Evolutionary conservation across 1,140 invertebrate species (phyloP), one percentile per base, ranked within the genome.

Genomic region (Latrodectus geometricus): DNA sequence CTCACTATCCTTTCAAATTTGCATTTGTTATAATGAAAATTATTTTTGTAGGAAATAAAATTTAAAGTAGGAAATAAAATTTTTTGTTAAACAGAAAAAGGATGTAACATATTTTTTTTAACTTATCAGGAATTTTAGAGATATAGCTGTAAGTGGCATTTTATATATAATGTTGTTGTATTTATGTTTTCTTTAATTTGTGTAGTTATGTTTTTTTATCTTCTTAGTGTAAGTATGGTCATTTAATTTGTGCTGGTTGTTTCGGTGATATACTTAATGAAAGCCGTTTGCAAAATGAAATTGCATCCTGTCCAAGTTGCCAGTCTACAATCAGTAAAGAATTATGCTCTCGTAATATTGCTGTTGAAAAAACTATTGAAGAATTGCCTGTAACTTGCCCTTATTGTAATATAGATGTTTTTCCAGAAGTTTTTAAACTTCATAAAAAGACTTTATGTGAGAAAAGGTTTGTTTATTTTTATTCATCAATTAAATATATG

Each of bases 181-280:
- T 61, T 4, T 61, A 14, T 61, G 11, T 14, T 17, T 3, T 4
- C 8, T 17, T 4, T 17, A 61, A 61, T 74, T 5, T 74, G 7
- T 17, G 20, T 74, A n/a, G 15, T 74, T 12, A 74, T 74, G 17
- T 35, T 14, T 69, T 69, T 61, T n/a, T n/a, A n/a, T 7, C 7
- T n/a, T 70, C 70, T 56, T 94, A 98, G 97, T 99, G 97, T 92
- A 95, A 94, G 90, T 98, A 98, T 94, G 97, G 97, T 89, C 97
- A 99, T 93, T 93, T 99, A 91, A 98, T 98, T 96, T 99, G 97
- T 93, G 96, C 96, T 89, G 96, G 96, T 89, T 99, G 97, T 92
- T 98, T 98, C 93, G 96, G 96, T 90, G 97, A 98, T 92, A 93
- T 98, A 87, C 93, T 98, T 90, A 97, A 97, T 88, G 97, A 98